Percentiles rank a stretch among this genome's conserved stretches.
These are phyloP conservation scores for Meliscaeva auricollis DNA, from an alignment of 2,888 invertebrate species.

Conservation along the genomic window DNA sequence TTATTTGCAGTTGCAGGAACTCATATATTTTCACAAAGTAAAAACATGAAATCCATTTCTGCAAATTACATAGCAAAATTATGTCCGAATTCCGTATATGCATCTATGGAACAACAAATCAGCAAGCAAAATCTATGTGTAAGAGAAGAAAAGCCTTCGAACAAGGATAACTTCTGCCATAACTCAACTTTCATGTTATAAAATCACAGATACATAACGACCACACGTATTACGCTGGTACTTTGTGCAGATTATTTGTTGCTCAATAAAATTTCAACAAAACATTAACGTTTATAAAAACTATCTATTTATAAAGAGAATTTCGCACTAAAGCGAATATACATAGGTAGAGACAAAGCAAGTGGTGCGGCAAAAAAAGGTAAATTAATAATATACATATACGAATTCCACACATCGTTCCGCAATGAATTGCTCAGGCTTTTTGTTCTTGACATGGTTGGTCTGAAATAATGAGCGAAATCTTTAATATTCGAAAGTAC, in stretches of 20 bases:
- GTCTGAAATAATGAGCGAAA: conserved; percentile 11
- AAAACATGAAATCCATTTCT: conserved; percentile 1
- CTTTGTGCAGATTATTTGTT: conserved; percentile 52
- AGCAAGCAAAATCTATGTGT: conserved; percentile 31
- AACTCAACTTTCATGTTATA: conserved; percentile 29
- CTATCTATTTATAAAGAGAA: conserved; percentile 44
- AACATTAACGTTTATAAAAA: conserved; percentile 60
- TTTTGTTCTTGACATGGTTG: neutral
- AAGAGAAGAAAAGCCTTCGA: neutral
- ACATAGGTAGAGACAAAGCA: neutral
- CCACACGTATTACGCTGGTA: conserved; percentile 17
- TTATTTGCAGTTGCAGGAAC: too few relatives aligned
- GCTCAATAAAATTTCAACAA: conserved; percentile 60
- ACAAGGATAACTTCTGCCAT: conserved; percentile 19
- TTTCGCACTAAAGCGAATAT: conserved; percentile 48
- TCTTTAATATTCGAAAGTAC: neutral
- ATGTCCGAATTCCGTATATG: conserved; percentile 44
- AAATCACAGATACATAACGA: neutral
- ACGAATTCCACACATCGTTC: conserved; percentile 41
- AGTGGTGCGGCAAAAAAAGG: conserved; percentile 19
- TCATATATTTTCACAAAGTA: too few relatives aligned
- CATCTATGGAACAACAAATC: conserved; percentile 50
- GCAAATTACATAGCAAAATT: conserved; percentile 16
- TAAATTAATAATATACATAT: conserved; percentile 48
- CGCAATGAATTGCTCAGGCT: conserved; percentile 31